phyloP scores from a whole-genome alignment of 2,888 invertebrate genomes.

The Neoascia interrupta region DNA sequence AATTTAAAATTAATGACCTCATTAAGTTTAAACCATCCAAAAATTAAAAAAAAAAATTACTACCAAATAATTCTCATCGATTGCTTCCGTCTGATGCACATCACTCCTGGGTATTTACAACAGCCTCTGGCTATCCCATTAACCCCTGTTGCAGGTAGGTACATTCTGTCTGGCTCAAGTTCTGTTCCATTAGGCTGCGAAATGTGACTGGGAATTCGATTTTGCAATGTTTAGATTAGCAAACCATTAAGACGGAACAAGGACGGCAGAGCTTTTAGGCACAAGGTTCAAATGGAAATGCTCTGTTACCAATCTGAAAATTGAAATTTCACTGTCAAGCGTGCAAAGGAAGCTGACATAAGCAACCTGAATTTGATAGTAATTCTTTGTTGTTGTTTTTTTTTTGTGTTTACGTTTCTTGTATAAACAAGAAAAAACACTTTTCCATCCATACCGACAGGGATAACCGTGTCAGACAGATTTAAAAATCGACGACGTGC shows the following conservation, averaged over 20 bases:
- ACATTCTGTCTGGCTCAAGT: constrained; percentile 14
- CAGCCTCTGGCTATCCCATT: too few species aligned
- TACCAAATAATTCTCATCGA: too few species aligned
- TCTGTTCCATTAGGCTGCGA: constrained; percentile 20
- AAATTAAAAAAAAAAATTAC: too few species aligned
- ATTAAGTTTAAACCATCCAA: too few species aligned
- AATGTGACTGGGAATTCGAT: constrained; percentile 20
- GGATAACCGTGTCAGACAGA: neutral
- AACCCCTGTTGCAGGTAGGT: too few species aligned
- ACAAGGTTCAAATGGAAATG: constrained; percentile 40
- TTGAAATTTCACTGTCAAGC: constrained; percentile 50
- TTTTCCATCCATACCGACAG: neutral
- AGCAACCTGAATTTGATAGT: neutral
- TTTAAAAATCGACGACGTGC: neutral
- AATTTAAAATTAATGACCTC: too few species aligned
- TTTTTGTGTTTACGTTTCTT: neutral
- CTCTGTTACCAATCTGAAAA: constrained; percentile 30
- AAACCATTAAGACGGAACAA: neutral
- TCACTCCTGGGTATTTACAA: too few species aligned
- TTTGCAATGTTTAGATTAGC: neutral
- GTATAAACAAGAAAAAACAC: constrained; percentile 14
- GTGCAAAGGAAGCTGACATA: neutral
- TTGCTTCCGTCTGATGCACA: too few species aligned
- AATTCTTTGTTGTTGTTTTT: neutral
- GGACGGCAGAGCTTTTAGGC: neutral